Evolutionary conservation across 2,888 invertebrate genomes (phyloP).

Genomic region (Dryocosmus kuriphilus): DNA sequence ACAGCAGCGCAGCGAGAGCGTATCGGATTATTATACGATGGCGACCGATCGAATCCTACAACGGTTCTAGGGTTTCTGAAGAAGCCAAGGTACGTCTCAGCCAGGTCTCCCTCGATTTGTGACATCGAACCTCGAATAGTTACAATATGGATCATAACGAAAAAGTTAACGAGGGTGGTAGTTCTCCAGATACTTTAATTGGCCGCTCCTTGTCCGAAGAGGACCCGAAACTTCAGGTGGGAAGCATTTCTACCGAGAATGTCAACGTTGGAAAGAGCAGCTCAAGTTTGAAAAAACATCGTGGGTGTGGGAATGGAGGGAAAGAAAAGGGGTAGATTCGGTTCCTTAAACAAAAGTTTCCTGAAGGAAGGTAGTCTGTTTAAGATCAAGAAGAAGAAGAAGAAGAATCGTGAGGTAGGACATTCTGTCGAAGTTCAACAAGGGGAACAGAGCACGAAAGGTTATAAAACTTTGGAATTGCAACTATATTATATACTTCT

Average conservation of each 20-base stretch:
- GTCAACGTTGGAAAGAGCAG: constrained; percentile 67
- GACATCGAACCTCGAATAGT: constrained; percentile 19
- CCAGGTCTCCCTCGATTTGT: constrained; percentile 1
- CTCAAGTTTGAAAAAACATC: constrained; percentile 70
- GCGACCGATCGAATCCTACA: constrained; percentile 56
- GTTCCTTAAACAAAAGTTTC: constrained; percentile 67
- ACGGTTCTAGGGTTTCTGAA: constrained; percentile 67
- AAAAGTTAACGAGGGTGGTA: constrained; percentile 67
- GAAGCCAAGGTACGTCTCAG: constrained; percentile 63
- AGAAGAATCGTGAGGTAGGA: constrained; percentile 55
- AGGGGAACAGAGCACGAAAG: constrained; percentile 55
- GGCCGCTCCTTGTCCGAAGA: constrained; percentile 70
- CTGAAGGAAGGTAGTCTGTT: constrained; percentile 69
- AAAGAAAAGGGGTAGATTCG: constrained; percentile 65
- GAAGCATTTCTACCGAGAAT: constrained; percentile 63
- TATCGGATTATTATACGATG: constrained; percentile 49
- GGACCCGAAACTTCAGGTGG: constrained; percentile 59
- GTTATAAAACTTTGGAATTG: constrained; percentile 42
- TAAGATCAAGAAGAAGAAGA: constrained; percentile 66
- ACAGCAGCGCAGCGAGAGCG: not conserved
- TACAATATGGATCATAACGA: constrained; percentile 66
- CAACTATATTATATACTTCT: not conserved
- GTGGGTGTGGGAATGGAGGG: constrained; percentile 55
- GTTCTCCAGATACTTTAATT: constrained; percentile 70
- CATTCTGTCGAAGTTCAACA: constrained; percentile 55